phyloP scores from a whole-genome alignment of 2,888 invertebrate genomes.

The Caenorhabditis wallacei region DNA sequence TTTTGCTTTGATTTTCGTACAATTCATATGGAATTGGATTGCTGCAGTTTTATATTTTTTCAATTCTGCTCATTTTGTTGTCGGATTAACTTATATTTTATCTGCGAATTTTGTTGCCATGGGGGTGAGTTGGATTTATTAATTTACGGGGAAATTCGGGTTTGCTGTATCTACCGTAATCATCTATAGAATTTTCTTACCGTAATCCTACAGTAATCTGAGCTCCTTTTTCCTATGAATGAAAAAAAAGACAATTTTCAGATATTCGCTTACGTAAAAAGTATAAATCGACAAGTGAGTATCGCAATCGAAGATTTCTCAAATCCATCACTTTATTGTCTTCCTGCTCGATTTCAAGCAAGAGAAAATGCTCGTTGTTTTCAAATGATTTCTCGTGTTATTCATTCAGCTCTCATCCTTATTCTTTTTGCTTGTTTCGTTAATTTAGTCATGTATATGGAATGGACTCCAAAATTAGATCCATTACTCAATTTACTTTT shows the following conservation, averaged over 20 bases:
- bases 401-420: slow-evolving; percentile 20
- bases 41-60: slow-evolving; percentile 34
- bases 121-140: slow-evolving; percentile 12
- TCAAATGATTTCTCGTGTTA: slow-evolving; percentile 34
- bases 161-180: no score
- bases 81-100: slow-evolving; percentile 26
- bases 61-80: slow-evolving; percentile 39
- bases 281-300: slow-evolving; percentile 27
- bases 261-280: slow-evolving; percentile 37
- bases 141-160: no score
- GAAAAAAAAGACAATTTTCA: slow-evolving; percentile 24
- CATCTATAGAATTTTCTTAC: no score
- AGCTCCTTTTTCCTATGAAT: no score
- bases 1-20: slow-evolving; percentile 26
- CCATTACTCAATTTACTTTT: slow-evolving; percentile 42
- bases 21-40: slow-evolving; percentile 2
- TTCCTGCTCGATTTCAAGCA: slow-evolving; percentile 48
- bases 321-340: slow-evolving; percentile 30
- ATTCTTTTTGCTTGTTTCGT: slow-evolving; percentile 30
- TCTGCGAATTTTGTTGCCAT: slow-evolving; percentile 44
- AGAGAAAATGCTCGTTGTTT: slow-evolving; percentile 46
- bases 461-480: slow-evolving; percentile 33
- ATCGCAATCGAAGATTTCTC: slow-evolving; percentile 24
- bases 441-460: slow-evolving; percentile 42
- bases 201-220: no score